A percentile compares a stretch with the other conserved stretches of the same genome.
These are phyloP conservation scores for Phalera bucephala DNA, from an alignment of 2,888 invertebrate genomes.

Conservation along the genomic window DNA sequence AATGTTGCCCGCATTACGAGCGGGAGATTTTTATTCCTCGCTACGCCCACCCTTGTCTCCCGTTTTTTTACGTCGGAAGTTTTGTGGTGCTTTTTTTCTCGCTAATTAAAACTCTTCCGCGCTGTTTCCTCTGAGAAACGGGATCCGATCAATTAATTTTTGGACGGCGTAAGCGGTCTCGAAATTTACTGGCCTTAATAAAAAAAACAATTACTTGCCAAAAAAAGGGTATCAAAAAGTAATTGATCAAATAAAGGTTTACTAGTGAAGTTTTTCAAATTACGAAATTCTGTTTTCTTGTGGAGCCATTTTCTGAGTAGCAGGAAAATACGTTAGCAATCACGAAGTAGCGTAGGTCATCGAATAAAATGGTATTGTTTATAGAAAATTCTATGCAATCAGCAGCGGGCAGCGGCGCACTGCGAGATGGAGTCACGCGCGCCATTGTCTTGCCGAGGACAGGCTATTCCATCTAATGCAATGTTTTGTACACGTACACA, in stretches of 20 bases:
- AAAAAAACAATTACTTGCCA: slow-evolving; percentile 62
- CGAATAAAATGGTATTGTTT: slow-evolving; percentile 47
- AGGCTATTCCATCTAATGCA: slow-evolving; percentile 46
- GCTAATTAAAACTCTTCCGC: slow-evolving; percentile 83
- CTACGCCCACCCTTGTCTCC: slow-evolving; percentile 80
- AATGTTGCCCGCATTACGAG: slow-evolving; percentile 82
- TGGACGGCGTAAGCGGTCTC: slow-evolving; percentile 75
- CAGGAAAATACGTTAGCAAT: slow-evolving; percentile 43
- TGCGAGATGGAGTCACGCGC: slow-evolving; percentile 62
- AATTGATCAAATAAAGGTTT: slow-evolving; percentile 70
- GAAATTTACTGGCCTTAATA: slow-evolving; percentile 72
- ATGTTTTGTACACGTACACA: slow-evolving; percentile 36
- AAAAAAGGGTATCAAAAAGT: slow-evolving; percentile 68
- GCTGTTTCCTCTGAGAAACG: slow-evolving; percentile 80
- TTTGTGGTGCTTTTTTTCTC: slow-evolving; percentile 79
- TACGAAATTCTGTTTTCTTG: slow-evolving; percentile 36
- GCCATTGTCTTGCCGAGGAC: slow-evolving; percentile 57
- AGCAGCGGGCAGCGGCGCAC: slow-evolving; percentile 27
- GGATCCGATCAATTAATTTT: slow-evolving; percentile 83
- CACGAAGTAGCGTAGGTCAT: slow-evolving; percentile 33
- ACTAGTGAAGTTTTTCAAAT: slow-evolving; percentile 41
- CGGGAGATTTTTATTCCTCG: slow-evolving; percentile 79
- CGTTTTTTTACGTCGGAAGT: slow-evolving; percentile 78
- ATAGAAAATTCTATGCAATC: slow-evolving; percentile 49
- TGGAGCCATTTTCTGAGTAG: slow-evolving; percentile 37